Base-by-base conservation (phyloP, 1,140 invertebrate species). In the Drosophila jambulina region DNA sequence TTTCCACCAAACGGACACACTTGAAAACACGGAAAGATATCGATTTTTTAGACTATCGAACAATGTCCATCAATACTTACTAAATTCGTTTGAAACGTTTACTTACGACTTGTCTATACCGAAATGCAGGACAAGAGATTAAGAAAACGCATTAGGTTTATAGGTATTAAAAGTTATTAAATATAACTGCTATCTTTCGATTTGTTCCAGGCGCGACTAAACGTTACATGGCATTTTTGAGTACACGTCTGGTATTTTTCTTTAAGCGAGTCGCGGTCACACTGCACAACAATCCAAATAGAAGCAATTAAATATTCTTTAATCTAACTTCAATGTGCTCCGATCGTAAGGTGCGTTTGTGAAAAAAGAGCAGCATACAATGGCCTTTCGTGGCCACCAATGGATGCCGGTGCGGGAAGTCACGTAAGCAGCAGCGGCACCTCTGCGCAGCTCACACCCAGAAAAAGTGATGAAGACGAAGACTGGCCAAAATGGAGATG, bases 401-500 rank as follows among this genome's bases (percentile, higher is more conserved):
- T 36, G 27, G 36, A 36, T 56, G 49, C 54, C 74, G 75, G 63
- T 61, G 42, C 62, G 12, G 49, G 21, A 43, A 56, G 13, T 32
- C 45, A 67, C 48, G 56, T 74, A 48, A 63, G 68, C n/a, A 56
- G 43, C 27, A 38, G 43, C 19, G 59, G 21, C 63, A 53, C 67
- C 75, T 72, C 75, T 72, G 72, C 72, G 62, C 46, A 85, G 82
- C 82, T 72, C 82, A 84, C 81, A 85, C 82, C 81, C 81, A 85
- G 80, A 80, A 80, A 81, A 75, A 61, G 69, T 32, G 67, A 65
- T 57, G 64, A 62, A 80, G 69, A 29, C 81, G 45, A 58, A 56
- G 54, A 15, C 25, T 43, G 38, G 13, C 34, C 25, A 71, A 60
- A 72, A 58, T 54, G 49, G 25, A 59, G 45, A 60, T 25, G 45